These are phyloP conservation scores for Cynopterus brachyotis DNA, from an alignment of 2,113 vertebrate species.

Conservation along the genomic window DNA sequence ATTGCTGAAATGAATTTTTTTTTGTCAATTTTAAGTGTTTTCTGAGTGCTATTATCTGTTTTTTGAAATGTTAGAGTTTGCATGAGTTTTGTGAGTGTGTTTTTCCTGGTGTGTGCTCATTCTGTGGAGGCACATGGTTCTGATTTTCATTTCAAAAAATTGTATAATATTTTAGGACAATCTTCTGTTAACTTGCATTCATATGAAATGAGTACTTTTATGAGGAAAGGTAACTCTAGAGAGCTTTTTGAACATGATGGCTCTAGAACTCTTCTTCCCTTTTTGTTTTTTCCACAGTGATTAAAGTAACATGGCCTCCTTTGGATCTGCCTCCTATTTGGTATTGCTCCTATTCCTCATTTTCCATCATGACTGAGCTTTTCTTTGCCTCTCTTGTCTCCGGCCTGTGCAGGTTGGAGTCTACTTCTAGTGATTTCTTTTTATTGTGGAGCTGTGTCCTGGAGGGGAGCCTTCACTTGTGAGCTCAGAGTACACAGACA, in stretches of 20 bases:
- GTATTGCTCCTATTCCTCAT: not conserved
- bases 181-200: not conserved
- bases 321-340: not conserved
- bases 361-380: not conserved
- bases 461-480: not conserved
- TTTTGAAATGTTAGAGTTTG: not conserved
- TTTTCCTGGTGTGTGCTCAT: not conserved
- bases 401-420: not conserved
- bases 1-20: not conserved
- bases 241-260: not conserved
- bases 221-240: not conserved
- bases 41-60: not conserved
- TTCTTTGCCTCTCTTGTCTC: not conserved
- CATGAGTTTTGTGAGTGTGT: not conserved
- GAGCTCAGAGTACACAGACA: not conserved
- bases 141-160: not conserved
- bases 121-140: not conserved
- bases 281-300: not conserved
- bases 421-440: not conserved
- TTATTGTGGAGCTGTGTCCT: not conserved
- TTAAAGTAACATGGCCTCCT: not conserved
- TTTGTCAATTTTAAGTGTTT: not conserved
- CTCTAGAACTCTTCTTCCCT: not conserved
- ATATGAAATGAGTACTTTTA: not conserved
- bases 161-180: not conserved